Conservation (phyloP, 1,140 invertebrate species). For the Muscidifurax raptorellus region DNA sequence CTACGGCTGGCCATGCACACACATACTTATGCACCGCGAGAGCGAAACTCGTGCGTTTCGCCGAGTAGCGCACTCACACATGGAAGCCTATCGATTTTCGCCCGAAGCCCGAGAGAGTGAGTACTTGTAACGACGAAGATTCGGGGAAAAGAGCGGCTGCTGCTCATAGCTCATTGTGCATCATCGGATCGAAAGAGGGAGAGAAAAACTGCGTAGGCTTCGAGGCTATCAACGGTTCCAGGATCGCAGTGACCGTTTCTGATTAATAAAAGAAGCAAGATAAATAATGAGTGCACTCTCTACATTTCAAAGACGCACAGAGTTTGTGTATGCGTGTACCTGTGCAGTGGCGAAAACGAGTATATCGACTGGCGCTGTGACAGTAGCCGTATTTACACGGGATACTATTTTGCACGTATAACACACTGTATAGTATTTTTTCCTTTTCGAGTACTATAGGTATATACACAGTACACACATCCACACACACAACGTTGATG, state of each 20-base stretch:
- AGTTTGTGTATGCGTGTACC: not conserved
- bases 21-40: not conserved
- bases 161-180: not conserved
- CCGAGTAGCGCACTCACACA: not conserved
- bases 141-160: not conserved
- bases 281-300: not conserved
- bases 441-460: not conserved
- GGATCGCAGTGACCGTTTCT: not conserved
- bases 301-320: not conserved
- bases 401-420: not conserved
- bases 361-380: slow-evolving; percentile 44
- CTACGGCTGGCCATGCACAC: not conserved
- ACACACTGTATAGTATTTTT: not conserved
- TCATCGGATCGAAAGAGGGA: not conserved
- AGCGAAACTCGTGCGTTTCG: slow-evolving; percentile 30
- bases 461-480: too few relatives aligned
- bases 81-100: slow-evolving; percentile 42
- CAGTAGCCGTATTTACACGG: slow-evolving; percentile 10
- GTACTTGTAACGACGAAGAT: not conserved
- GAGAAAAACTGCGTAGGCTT: not conserved
- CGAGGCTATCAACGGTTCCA: too few relatives aligned
- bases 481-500: too few relatives aligned
- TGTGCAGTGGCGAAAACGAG: not conserved
- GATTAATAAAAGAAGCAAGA: not conserved
- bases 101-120: slow-evolving; percentile 4